Conservation (phyloP, 2,888 invertebrate species). For the Atherix ibis region DNA sequence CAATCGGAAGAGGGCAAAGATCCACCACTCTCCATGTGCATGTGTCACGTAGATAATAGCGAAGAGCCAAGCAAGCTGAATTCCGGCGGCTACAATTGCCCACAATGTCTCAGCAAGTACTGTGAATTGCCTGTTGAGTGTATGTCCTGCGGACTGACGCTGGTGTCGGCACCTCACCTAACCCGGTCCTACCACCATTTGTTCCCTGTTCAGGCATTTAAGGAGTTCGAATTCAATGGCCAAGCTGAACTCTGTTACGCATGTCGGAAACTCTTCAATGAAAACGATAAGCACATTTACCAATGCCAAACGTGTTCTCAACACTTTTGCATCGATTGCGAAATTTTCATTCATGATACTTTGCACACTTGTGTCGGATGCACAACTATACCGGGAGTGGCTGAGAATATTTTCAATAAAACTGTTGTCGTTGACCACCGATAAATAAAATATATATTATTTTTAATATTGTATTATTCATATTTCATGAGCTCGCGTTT, state of each 20-base stretch:
- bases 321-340: conserved; percentile 87
- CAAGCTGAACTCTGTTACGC: conserved; percentile 50
- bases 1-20: conserved; percentile 44
- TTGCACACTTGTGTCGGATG: conserved; percentile 96
- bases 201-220: conserved; percentile 78
- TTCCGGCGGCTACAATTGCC: conserved; percentile 71
- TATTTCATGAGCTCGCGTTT: too few species aligned
- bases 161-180: conserved; percentile 95
- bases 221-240: conserved; percentile 49
- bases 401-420: conserved; percentile 17
- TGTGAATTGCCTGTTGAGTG: conserved; percentile 97
- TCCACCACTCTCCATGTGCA: conserved; percentile 72
- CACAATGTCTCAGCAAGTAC: conserved; percentile 95
- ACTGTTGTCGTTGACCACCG: too few species aligned
- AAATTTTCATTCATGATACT: conserved; percentile 82
- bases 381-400: conserved; percentile 42
- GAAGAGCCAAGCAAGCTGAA: conserved; percentile 51
- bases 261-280: conserved; percentile 53
- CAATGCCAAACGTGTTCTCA: conserved; percentile 64
- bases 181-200: conserved; percentile 96
- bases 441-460: too few species aligned
- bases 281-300: conserved; percentile 65
- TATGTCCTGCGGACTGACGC: conserved; percentile 81
- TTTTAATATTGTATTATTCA: too few species aligned
- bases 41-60: conserved; percentile 75